Conservation (phyloP, 2,888 invertebrate genomes). For the Cephalotes varians region DNA sequence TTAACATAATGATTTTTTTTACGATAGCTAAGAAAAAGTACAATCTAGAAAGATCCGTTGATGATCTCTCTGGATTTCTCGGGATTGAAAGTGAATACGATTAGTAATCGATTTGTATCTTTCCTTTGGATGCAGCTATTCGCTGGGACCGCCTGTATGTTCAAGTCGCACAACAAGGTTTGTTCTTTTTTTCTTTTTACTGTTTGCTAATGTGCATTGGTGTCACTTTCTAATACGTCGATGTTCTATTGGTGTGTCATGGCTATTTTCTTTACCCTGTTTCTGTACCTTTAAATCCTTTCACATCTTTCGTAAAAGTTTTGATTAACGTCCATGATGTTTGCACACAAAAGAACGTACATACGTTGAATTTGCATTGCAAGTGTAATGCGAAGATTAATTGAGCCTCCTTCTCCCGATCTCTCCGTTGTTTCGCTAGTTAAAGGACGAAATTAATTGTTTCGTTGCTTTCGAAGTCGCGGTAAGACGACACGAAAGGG, state of each 20-base stretch:
- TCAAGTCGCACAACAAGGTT: conserved; percentile 86
- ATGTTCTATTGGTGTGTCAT: conserved; percentile 49
- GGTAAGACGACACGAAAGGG: conserved; percentile 23
- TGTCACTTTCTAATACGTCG: conserved; percentile 50
- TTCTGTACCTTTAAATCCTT: background rate
- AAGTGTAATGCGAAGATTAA: conserved; percentile 49
- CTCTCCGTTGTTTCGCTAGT: conserved; percentile 1
- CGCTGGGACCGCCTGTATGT: conserved; percentile 87
- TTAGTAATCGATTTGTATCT: conserved; percentile 73
- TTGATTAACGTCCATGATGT: conserved; percentile 36
- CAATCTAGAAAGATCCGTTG: conserved; percentile 48
- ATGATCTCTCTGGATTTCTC: conserved; percentile 45
- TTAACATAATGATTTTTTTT: background rate
- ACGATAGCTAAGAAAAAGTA: background rate
- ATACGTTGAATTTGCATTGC: conserved; percentile 34
- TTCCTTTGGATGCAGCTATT: conserved; percentile 86
- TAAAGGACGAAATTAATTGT: conserved; percentile 53
- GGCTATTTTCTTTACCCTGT: conserved; percentile 21
- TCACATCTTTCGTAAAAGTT: conserved; percentile 38
- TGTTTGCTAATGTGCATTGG: conserved; percentile 55
- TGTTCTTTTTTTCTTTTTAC: conserved; percentile 75
- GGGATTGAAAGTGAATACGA: conserved; percentile 31
- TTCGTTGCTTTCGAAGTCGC: conserved; percentile 22
- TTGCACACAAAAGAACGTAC: conserved; percentile 23
- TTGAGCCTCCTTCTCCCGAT: conserved; percentile 41